Percentiles rank a stretch among this genome's conserved stretches.
Conservation (phyloP, 2,888 invertebrate species). For the Machimus rusticus region DNA sequence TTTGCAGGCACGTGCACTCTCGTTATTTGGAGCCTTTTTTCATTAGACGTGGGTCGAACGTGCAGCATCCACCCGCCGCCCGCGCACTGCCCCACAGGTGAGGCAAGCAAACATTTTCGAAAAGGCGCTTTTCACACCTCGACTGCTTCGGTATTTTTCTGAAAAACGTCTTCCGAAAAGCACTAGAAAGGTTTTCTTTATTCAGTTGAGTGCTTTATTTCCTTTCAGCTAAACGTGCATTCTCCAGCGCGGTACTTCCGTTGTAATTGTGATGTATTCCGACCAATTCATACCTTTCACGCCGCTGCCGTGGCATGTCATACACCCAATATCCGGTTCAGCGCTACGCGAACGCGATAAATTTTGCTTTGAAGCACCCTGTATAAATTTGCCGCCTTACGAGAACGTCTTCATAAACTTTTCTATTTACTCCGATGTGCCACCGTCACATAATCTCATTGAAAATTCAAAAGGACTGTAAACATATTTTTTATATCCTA, state of each 20-base stretch:
- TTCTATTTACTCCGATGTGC: background rate
- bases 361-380: background rate
- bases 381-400: background rate
- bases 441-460: background rate
- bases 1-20: background rate
- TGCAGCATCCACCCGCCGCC: background rate
- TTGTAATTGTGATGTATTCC: background rate
- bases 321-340: constrained; percentile 12
- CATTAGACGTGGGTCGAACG: constrained; percentile 2
- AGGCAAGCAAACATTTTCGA: background rate
- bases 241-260: background rate
- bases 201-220: constrained; percentile 25
- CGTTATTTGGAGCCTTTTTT: constrained; percentile 18
- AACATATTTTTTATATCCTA: background rate
- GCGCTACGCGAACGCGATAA: background rate
- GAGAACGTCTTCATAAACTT: constrained; percentile 1
- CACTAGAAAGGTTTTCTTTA: constrained; percentile 4
- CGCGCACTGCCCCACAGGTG: background rate
- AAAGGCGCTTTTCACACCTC: constrained; percentile 22
- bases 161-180: background rate
- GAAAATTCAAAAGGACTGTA: background rate
- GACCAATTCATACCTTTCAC: constrained; percentile 4
- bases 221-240: constrained; percentile 10
- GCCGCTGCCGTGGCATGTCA: background rate
- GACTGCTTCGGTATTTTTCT: background rate